Base-by-base conservation (phyloP, 1,140 invertebrate species). In the Drosophila ironensis region DNA sequence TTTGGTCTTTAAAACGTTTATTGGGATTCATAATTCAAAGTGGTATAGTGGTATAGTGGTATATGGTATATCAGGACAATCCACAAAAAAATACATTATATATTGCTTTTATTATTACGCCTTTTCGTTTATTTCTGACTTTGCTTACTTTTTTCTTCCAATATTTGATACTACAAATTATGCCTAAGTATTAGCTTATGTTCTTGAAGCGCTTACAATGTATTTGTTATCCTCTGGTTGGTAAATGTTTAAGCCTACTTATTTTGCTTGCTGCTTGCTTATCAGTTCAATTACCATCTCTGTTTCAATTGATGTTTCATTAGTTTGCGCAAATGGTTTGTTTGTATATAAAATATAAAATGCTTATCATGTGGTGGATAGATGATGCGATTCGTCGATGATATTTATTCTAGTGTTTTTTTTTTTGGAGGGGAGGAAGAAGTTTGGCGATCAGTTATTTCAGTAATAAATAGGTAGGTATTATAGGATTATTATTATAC, bases 111-210 rank as follows among this genome's bases (percentile, higher is more conserved):
- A 12, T 33, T 33, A 33, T 33, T 33, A 12, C 30, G 4, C 14
- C 27, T 47, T 69, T 54, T 46, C 37, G 40, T 63, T 41, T 44
- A 17, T 27, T 60, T 30, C 59, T 42, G 37, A 48, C 76, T 74
- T 73, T 53, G 67, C 61, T 66, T 72, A 57, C 54, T 52, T 70
- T 76, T 50, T 75, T 48, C 46, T 69, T 71, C 42, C 51, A 82
- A 84, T 82, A 84, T 84, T 84, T 84, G 61, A 60, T 84, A 73
- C 80, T 82, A 82, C 63, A 78, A 84, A 84, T 84, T 73, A 82
- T 54, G 52, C 61, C 80, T 84, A 73, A 70, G 53, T 60, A 46
- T 71, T 45, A 45, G 70, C 50, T 70, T 64, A 70, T 84, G 52
- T 69, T 75, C 14, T 37, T 53, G 69, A 47, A 73, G 72, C 63